Percentiles rank a stretch among this genome's conserved stretches.
Conservation (phyloP, 1,140 invertebrate genomes). For the Agrilus planipennis region DNA sequence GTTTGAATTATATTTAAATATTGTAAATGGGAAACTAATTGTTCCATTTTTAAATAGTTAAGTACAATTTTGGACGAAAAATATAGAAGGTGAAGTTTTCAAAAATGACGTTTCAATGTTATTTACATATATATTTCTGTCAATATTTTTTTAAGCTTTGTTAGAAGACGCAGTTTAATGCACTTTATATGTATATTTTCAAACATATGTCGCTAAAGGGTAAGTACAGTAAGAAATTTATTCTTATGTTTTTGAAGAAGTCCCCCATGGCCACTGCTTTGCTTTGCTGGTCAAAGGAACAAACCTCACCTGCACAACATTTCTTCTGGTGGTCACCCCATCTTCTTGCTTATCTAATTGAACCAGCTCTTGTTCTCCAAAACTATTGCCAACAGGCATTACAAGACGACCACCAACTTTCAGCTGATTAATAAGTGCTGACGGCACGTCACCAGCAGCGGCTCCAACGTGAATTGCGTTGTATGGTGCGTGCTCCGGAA, state of each 20-base stretch:
- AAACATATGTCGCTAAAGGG: too few relatives aligned
- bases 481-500: constrained; percentile 60
- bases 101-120: too few relatives aligned
- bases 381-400: constrained; percentile 78
- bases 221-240: too few relatives aligned
- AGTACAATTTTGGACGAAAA: too few relatives aligned
- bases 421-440: constrained; percentile 47
- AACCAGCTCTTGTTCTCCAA: constrained; percentile 68
- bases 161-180: too few relatives aligned
- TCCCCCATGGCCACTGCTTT: constrained; percentile 49
- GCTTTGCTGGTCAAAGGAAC: constrained; percentile 90
- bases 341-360: constrained; percentile 79
- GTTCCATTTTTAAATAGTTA: too few relatives aligned
- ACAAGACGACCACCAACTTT: constrained; percentile 76
- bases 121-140: too few relatives aligned
- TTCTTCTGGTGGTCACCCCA: constrained; percentile 63
- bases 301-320: constrained; percentile 91
- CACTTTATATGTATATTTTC: too few relatives aligned
- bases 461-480: constrained; percentile 92
- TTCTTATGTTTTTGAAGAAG: too few relatives aligned
- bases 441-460: constrained; percentile 66
- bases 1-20: constrained; percentile 80
- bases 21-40: too few relatives aligned
- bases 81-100: too few relatives aligned
- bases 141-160: too few relatives aligned